Percentiles rank a stretch among this genome's conserved stretches.
Evolutionary conservation across 1,140 invertebrate species (phyloP).

Genomic region (Drosophila miranda): DNA sequence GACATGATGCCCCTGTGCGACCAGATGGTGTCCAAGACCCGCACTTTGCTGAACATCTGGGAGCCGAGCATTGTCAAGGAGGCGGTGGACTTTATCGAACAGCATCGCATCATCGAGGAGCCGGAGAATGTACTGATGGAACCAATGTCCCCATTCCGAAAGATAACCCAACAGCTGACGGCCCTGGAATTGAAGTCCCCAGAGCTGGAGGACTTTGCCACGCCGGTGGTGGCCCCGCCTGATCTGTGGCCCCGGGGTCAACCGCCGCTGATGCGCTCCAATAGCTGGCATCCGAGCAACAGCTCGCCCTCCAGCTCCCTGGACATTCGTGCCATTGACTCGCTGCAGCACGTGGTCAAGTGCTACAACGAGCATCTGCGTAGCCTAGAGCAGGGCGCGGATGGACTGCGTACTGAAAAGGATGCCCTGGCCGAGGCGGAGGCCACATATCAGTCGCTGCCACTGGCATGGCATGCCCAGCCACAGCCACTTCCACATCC

Average conservation of each 20-base stretch:
- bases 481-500: neutral
- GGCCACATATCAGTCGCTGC: slow-evolving; percentile 76
- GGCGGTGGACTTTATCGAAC: slow-evolving; percentile 91
- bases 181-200: slow-evolving; percentile 87
- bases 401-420: too few species aligned
- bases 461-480: slow-evolving; percentile 35
- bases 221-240: slow-evolving; percentile 86
- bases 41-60: slow-evolving; percentile 91
- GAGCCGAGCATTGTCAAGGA: slow-evolving; percentile 93
- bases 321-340: slow-evolving; percentile 77
- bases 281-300: slow-evolving; percentile 73
- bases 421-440: slow-evolving; percentile 24
- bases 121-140: slow-evolving; percentile 81
- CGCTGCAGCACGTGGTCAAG: slow-evolving; percentile 75
- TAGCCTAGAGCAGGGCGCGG: slow-evolving; percentile 40
- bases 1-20: slow-evolving; percentile 91
- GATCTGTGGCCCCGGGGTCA: slow-evolving; percentile 84
- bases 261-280: slow-evolving; percentile 72
- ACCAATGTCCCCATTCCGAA: slow-evolving; percentile 88
- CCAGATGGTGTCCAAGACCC: slow-evolving; percentile 90
- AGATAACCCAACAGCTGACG: slow-evolving; percentile 89
- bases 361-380: slow-evolving; percentile 76
- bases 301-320: slow-evolving; percentile 64
- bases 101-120: slow-evolving; percentile 84
- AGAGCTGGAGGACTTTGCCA: slow-evolving; percentile 88